phyloP scores from a whole-genome alignment of 2,888 invertebrate genomes.

The Trachelus troglodyta region DNA sequence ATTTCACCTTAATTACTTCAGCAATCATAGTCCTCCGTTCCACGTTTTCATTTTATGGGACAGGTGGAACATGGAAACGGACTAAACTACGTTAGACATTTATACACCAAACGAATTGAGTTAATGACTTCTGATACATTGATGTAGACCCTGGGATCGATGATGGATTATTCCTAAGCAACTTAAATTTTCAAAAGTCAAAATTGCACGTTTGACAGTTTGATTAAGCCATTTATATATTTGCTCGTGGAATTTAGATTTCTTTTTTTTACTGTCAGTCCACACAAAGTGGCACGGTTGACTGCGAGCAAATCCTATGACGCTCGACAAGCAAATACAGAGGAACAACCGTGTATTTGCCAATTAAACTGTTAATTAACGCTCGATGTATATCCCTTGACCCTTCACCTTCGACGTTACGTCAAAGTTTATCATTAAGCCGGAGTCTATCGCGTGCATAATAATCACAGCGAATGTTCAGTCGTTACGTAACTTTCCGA shows the following conservation, averaged over 20 bases:
- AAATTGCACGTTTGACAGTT: background rate
- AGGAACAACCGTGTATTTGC: background rate
- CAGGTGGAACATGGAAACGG: background rate
- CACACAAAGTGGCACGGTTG: background rate
- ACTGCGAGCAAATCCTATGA: background rate
- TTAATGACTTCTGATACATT: too few relatives aligned
- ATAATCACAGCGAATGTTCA: background rate
- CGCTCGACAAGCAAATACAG: background rate
- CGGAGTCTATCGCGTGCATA: background rate
- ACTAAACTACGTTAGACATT: background rate
- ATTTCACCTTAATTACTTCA: background rate
- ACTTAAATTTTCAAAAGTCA: background rate
- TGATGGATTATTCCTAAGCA: background rate
- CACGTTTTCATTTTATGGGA: background rate
- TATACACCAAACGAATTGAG: background rate
- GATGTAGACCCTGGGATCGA: too few relatives aligned
- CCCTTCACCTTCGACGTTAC: background rate
- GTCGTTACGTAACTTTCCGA: background rate
- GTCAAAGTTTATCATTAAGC: background rate
- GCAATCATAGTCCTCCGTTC: background rate
- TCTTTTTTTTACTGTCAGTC: background rate
- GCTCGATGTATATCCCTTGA: background rate
- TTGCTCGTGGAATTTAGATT: background rate
- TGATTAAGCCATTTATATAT: background rate
- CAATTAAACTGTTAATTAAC: background rate